Conservation (phyloP, 2,113 vertebrate species). For the Serinus canaria region DNA sequence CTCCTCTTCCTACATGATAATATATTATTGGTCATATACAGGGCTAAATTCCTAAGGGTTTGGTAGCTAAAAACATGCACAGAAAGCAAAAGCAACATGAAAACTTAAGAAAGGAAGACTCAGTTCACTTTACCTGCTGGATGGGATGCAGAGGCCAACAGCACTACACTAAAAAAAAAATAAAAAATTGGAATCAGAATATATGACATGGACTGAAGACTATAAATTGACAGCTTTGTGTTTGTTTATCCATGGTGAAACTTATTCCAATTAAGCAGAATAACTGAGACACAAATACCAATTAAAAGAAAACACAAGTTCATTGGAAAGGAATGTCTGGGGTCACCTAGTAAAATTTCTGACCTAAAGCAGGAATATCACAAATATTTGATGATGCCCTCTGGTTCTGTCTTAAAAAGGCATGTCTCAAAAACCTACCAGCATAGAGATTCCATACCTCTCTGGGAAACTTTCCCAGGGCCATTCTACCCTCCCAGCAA, state of each 20-base stretch:
- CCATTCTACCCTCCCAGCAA: neutral
- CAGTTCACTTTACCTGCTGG: conserved; percentile 71
- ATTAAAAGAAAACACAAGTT: neutral
- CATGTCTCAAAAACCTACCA: neutral
- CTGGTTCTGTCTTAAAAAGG: neutral
- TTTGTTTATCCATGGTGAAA: neutral
- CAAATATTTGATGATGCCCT: neutral
- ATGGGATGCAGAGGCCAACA: conserved; percentile 73
- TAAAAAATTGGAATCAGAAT: neutral
- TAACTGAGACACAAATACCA: neutral
- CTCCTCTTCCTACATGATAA: neutral
- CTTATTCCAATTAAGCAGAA: neutral
- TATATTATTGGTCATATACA: neutral
- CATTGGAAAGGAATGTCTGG: neutral
- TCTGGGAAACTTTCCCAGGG: neutral
- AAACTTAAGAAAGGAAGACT: neutral
- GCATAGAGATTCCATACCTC: neutral
- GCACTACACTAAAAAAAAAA: conserved; percentile 57
- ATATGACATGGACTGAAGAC: neutral
- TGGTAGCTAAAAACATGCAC: neutral
- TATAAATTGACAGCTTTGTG: neutral
- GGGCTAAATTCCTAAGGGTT: neutral
- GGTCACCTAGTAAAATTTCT: neutral
- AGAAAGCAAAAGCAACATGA: neutral
- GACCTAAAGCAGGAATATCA: neutral